Conservation (phyloP, 2,113 vertebrate species). For the Tautogolabrus adspersus region DNA sequence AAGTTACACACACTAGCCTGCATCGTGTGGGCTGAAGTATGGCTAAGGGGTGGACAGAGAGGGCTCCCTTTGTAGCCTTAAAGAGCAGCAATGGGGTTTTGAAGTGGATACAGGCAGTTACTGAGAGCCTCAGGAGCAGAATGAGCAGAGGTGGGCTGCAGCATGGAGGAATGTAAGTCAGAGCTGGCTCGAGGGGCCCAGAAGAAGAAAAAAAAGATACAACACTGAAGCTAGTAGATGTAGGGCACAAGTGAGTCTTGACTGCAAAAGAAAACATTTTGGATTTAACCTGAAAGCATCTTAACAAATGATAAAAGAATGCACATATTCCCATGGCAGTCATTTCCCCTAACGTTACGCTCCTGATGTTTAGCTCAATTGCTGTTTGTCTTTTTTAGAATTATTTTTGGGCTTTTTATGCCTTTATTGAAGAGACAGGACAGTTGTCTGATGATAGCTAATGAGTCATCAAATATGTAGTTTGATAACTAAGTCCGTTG, state of each 20-base stretch:
- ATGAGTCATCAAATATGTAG: too few species aligned
- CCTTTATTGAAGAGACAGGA: too few species aligned
- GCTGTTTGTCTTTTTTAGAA: too few species aligned
- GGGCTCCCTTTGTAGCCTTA: slow-evolving; percentile 64
- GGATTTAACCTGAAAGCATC: slow-evolving; percentile 21
- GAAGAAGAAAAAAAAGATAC: slow-evolving; percentile 44
- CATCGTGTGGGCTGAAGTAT: slow-evolving; percentile 52
- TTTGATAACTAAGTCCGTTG: too few species aligned
- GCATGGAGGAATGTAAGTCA: slow-evolving; percentile 65
- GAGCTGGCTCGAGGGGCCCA: slow-evolving; percentile 58
- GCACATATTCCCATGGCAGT: too few species aligned
- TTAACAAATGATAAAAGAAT: slow-evolving; percentile 22
- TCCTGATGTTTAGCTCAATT: too few species aligned
- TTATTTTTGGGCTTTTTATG: too few species aligned
- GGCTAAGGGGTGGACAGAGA: slow-evolving; percentile 57
- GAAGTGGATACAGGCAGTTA: slow-evolving; percentile 74
- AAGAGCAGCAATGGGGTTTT: slow-evolving; percentile 72
- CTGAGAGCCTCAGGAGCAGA: slow-evolving; percentile 63
- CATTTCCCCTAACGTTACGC: too few species aligned
- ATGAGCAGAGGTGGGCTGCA: slow-evolving; percentile 57
- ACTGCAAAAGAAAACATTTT: not conserved
- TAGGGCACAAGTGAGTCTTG: slow-evolving; percentile 8
- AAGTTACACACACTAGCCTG: slow-evolving; percentile 50
- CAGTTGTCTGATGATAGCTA: too few species aligned
- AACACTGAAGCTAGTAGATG: slow-evolving; percentile 3